Evolutionary conservation across 1,140 invertebrate species (phyloP).

Genomic region (Drosophila pallidifrons): DNA sequence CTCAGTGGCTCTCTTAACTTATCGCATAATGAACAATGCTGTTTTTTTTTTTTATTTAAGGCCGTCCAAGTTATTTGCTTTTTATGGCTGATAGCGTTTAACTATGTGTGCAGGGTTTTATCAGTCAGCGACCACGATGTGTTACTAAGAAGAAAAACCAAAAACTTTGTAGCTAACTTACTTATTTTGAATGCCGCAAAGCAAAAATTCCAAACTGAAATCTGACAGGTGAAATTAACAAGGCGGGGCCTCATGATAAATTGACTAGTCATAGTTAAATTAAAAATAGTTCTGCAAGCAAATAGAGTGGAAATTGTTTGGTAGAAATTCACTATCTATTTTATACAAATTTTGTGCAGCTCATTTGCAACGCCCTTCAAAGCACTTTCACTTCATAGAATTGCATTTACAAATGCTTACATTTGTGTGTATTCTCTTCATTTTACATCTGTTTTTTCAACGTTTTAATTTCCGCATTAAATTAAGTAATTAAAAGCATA

Average conservation of each 20-base stretch:
- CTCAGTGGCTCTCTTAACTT: slow-evolving; percentile 56
- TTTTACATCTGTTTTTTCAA: slow-evolving; percentile 18
- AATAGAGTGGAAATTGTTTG: neutral
- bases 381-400: slow-evolving; percentile 47
- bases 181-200: neutral
- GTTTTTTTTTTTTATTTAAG: neutral
- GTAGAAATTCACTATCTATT: neutral
- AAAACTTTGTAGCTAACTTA: neutral
- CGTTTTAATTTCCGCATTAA: slow-evolving; percentile 52
- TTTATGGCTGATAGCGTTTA: slow-evolving; percentile 51
- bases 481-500: slow-evolving; percentile 48
- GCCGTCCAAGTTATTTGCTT: slow-evolving; percentile 30
- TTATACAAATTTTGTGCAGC: slow-evolving; percentile 16
- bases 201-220: slow-evolving; percentile 5
- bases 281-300: neutral
- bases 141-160: slow-evolving; percentile 16
- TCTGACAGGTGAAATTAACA: slow-evolving; percentile 14
- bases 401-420: slow-evolving; percentile 2
- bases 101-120: slow-evolving; percentile 9
- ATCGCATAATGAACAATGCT: slow-evolving; percentile 51
- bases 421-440: slow-evolving; percentile 12
- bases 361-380: slow-evolving; percentile 39
- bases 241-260: slow-evolving; percentile 20
- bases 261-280: slow-evolving; percentile 8
- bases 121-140: slow-evolving; percentile 34